These are phyloP conservation scores for Hipposideros larvatus DNA, from an alignment of 2,797 vertebrate species.

Conservation along the genomic window DNA sequence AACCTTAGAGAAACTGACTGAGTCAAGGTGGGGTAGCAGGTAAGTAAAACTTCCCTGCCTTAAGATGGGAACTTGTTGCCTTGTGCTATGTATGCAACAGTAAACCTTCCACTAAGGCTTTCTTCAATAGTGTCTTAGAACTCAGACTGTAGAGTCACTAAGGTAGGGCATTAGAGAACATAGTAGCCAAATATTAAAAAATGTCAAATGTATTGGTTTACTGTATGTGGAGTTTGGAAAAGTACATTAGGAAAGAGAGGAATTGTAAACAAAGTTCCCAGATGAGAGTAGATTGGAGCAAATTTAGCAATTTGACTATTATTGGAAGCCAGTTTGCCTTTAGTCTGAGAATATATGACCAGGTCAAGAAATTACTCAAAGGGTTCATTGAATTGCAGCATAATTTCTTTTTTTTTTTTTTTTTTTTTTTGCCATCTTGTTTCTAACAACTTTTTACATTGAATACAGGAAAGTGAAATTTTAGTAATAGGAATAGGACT, in stretches of 20 bases:
- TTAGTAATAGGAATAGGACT: slow-evolving; percentile 4
- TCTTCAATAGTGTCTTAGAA: slow-evolving; percentile 13
- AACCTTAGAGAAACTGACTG: background rate
- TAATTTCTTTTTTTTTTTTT: background rate
- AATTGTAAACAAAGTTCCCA: slow-evolving; percentile 15
- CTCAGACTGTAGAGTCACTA: background rate
- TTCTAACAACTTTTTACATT: slow-evolving; percentile 40
- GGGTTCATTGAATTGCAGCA: background rate
- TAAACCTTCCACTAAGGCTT: background rate
- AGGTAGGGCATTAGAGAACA: background rate
- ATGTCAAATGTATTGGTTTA: background rate
- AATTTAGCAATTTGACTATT: background rate
- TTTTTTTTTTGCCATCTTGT: slow-evolving; percentile 23
- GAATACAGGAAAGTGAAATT: slow-evolving; percentile 17
- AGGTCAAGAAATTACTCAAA: slow-evolving; percentile 39
- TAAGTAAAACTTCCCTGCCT: background rate
- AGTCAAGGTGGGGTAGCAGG: background rate
- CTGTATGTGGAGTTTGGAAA: slow-evolving; percentile 32
- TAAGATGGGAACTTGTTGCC: background rate
- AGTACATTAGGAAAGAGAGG: background rate
- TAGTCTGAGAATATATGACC: background rate
- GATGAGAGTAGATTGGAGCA: slow-evolving; percentile 33
- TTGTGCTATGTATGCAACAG: background rate
- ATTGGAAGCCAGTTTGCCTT: background rate
- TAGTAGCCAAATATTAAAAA: slow-evolving; percentile 10